Conservation (phyloP, 1,140 invertebrate species). For the Galleria mellonella region DNA sequence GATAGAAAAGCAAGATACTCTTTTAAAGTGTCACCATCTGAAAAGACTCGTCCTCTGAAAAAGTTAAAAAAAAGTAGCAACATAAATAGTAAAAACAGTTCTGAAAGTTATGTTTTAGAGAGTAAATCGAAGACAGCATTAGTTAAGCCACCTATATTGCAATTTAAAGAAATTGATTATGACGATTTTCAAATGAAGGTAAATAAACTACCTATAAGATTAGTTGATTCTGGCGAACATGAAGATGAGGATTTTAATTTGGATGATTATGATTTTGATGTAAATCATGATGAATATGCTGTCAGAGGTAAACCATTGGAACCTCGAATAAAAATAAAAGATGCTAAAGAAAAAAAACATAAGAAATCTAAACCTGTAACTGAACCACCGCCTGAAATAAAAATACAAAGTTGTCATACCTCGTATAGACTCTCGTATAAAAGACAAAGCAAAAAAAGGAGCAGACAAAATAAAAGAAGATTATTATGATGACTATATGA, state of each 20-base stretch:
- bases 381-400: constrained; percentile 8
- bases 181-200: constrained; percentile 39
- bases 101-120: not conserved
- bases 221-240: constrained; percentile 38
- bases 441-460: constrained; percentile 13
- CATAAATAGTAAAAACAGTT: constrained; percentile 3
- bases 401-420: constrained; percentile 13
- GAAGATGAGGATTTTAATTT: constrained; percentile 62
- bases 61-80: constrained; percentile 8
- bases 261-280: constrained; percentile 59
- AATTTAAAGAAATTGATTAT: constrained; percentile 38
- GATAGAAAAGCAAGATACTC: constrained; percentile 6
- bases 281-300: constrained; percentile 54
- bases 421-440: not conserved
- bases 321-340: constrained; percentile 30
- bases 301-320: constrained; percentile 43
- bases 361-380: not conserved
- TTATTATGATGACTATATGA: constrained; percentile 35
- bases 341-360: not conserved
- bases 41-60: constrained; percentile 2
- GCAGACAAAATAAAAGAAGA: constrained; percentile 22
- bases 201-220: constrained; percentile 16
- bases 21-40: too few relatives aligned
- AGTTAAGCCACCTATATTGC: constrained; percentile 51
- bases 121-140: constrained; percentile 16